Evolutionary conservation across 2,113 vertebrate genomes (phyloP), one percentile per base, ranked within the genome.

Genomic region (Hippocampus abdominalis): DNA sequence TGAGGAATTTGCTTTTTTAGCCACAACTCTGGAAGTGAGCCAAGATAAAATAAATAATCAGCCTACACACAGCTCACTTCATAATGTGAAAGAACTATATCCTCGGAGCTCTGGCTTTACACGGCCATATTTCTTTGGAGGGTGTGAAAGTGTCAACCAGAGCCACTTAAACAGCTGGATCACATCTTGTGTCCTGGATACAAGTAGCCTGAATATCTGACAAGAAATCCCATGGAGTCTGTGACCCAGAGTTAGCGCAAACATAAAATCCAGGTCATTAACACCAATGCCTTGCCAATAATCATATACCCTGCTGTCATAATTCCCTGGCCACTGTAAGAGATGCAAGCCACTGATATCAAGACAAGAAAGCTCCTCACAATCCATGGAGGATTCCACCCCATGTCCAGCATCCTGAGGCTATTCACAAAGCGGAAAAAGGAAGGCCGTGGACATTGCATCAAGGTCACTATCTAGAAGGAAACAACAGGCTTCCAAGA

Each of bases 1-100:
- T 5, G 32, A 79, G 74, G 71, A 71, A 77, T 80, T 81, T 64
- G 76, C 77, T 76, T 72, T 64, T 42, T 56, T 51, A 59, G 46
- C 67, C 67, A 62, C 1, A 3, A 56, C 57, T 64, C 49, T 86
- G 83, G 79, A 87, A 62, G 49, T 32, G 16, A 69, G 80, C 84
- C 88, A 79, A 76, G 74, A 69, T 82, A 65, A 78, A 87, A 84
- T 76, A 81, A 84, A 66, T 67, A 56, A 59, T 66, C 70, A 23
- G 1, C 25, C 60, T 56, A 51, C 12, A 32, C 29, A 68, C 49
- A 53, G 20, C 56, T 36, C 51, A 64, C 73, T 69, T 21, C 18
- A 60, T 60, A 62, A 56, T 27, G 63, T 57, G 46, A 53, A 74
- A 66, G 70, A 25, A 32, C 32, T 49, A 60, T 64, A 67, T 32